A percentile compares a stretch with the other conserved stretches of the same genome.
Conservation (phyloP, 2,888 invertebrate genomes). For the Tenthredo notha region DNA sequence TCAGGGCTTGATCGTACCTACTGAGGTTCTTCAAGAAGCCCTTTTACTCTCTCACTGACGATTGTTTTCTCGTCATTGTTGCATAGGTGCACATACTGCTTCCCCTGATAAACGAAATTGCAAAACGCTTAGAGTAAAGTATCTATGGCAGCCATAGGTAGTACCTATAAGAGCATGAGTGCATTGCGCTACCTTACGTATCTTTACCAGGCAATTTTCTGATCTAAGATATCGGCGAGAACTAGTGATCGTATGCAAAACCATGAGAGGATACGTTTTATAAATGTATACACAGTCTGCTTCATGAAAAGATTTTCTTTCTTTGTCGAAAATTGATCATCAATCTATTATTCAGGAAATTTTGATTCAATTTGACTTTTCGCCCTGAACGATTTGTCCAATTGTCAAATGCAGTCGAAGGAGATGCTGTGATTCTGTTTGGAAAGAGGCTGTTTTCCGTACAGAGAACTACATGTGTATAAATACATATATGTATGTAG, state of each 20-base stretch:
- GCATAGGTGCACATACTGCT: neutral
- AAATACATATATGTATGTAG: neutral
- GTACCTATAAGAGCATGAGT: conserved; percentile 4
- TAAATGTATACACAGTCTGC: no score
- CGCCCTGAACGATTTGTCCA: neutral
- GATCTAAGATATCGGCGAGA: neutral
- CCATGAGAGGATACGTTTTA: no score
- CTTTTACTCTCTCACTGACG: neutral
- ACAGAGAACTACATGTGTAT: neutral
- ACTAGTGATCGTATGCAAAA: neutral
- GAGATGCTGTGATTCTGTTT: neutral
- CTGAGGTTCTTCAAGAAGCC: conserved; percentile 39
- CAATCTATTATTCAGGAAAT: no score
- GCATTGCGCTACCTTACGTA: neutral
- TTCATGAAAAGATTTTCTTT: no score
- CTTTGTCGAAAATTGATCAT: neutral
- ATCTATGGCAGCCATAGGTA: neutral
- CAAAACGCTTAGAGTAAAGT: conserved; percentile 14
- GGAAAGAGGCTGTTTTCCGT: neutral
- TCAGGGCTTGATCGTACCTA: neutral
- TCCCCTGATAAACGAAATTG: conserved; percentile 19
- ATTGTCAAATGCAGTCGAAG: neutral
- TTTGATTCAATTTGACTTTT: neutral
- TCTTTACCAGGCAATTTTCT: neutral
- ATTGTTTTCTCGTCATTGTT: conserved; percentile 41